Percentiles rank a stretch among this genome's conserved stretches.
These are phyloP conservation scores for Hippocampus kuda DNA, from an alignment of 2,797 vertebrate genomes.

Conservation along the genomic window DNA sequence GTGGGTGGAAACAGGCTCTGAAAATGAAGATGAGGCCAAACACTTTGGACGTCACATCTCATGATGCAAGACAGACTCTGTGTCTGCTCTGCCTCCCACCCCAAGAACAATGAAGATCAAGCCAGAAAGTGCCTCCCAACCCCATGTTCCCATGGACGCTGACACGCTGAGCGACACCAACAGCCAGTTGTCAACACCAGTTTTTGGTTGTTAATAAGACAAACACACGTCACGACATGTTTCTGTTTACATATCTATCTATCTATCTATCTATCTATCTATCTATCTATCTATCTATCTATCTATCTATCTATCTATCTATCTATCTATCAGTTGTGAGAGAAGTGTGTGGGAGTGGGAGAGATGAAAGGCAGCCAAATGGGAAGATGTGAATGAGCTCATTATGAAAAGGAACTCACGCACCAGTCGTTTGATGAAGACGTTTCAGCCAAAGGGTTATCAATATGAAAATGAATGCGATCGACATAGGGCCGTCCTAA, in stretches of 20 bases:
- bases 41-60: constrained; percentile 1
- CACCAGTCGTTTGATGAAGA: neutral
- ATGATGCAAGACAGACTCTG: neutral
- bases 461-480: neutral
- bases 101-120: neutral
- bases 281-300: neutral
- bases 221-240: neutral
- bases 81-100: neutral
- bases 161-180: neutral
- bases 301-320: neutral
- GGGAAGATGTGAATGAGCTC: neutral
- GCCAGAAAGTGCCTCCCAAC: neutral
- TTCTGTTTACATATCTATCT: neutral
- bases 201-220: neutral
- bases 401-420: neutral
- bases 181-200: neutral
- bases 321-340: neutral
- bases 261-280: neutral
- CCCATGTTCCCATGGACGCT: neutral
- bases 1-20: constrained; percentile 6
- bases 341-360: constrained; percentile 2
- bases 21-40: constrained; percentile 2
- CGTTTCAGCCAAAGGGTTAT: neutral
- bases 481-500: neutral
- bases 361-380: neutral